Conservation (phyloP, 1,140 invertebrate genomes). For the Brachionus manjavacas region DNA sequence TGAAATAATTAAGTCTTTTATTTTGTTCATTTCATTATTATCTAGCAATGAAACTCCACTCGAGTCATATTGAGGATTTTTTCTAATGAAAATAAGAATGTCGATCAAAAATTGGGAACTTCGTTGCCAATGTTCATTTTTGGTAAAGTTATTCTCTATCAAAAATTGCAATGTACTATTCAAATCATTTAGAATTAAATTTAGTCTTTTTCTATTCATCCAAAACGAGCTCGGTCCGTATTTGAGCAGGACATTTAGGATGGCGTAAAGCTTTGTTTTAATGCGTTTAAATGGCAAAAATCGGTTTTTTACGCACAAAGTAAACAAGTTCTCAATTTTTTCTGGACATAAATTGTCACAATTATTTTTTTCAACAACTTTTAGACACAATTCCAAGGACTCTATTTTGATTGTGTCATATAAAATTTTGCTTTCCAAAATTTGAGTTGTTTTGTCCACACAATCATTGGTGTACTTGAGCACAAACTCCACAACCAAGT, state of each 20-base stretch:
- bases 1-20: background rate
- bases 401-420: background rate
- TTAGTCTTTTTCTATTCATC: background rate
- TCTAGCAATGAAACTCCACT: too few species aligned
- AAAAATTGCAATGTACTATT: background rate
- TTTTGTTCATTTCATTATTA: background rate
- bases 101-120: background rate
- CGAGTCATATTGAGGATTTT: background rate
- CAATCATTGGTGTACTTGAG: background rate
- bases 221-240: background rate
- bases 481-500: background rate
- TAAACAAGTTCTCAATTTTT: background rate
- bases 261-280: background rate
- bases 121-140: background rate
- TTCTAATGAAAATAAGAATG: background rate
- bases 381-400: background rate
- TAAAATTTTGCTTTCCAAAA: background rate
- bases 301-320: background rate
- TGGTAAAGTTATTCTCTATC: background rate
- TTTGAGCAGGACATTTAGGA: background rate
- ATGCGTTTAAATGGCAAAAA: background rate
- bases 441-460: background rate
- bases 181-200: background rate
- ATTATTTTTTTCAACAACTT: background rate
- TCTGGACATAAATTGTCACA: background rate